Base-by-base conservation (phyloP, 30 jellyfish, hydroid and myxozoan species). In the Cassiopea andromeda region DNA sequence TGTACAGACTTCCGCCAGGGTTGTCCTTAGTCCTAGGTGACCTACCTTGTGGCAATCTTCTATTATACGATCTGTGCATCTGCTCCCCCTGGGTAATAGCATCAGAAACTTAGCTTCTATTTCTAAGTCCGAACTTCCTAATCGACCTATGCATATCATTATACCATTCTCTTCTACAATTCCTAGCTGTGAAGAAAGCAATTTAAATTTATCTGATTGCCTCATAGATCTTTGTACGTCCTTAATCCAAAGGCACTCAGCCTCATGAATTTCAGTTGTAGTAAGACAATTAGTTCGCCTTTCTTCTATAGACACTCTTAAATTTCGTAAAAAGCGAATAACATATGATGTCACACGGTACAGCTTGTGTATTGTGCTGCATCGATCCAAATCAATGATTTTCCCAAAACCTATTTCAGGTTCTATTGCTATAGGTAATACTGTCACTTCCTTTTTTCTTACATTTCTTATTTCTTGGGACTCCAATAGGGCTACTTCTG, bases 71-170 rank as follows among this genome's bases (percentile, higher is more conserved):
- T 27, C 38, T 27, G 38, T 27, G 38, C 0, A 27, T 27, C 38
- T 27, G 38, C n/a, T 27, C 38, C 38, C 0, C 38, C 60, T 71
- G 19, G 89, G 89, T 17, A 85, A 82, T 6, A 73, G 0, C 17
- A 85, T 0, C 12, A 89, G 89, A 74, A 54, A 85, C 48, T 73
- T 85, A 16, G 80, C 61, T 49, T 61, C 82, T 44, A 69, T 43
- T n/a, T 70, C 46, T 50, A 85, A 75, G 46, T 85, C 93, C 57
- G 82, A 85, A 54, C 1, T 85, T 44, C 76, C 80, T 59, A 85
- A 69, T 61, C 93, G 76, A 46, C 77, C 85, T 43, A 1, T 84
- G 71, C 93, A 85, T 12, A 73, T 66, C 72, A 85, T 7, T 44
- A 74, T 85, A 2, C 80, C 60, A 61, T 1, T 61, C 69, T 1